These are phyloP conservation scores for Myrmophylax atrothorax DNA, from an alignment of 2,113 vertebrate species.

Conservation along the genomic window DNA sequence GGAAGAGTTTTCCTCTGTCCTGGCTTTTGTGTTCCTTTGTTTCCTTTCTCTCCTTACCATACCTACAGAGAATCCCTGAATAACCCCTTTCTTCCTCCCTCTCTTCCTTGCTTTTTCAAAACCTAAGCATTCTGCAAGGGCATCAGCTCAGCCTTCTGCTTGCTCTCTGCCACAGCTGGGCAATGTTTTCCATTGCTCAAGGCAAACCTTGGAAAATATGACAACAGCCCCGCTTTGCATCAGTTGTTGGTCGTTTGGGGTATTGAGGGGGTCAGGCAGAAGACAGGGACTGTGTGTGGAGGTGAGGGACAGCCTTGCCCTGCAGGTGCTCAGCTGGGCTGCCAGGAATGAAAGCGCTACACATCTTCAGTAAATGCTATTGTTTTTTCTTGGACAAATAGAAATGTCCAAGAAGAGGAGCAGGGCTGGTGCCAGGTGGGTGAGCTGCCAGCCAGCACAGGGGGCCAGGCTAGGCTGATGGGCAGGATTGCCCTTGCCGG, in stretches of 20 bases:
- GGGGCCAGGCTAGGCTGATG: background rate
- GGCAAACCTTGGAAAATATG: background rate
- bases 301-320: background rate
- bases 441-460: background rate
- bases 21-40: background rate
- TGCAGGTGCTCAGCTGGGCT: background rate
- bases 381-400: background rate
- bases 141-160: background rate
- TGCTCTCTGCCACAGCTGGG: background rate
- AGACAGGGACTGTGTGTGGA: background rate
- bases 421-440: background rate
- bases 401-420: background rate
- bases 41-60: background rate
- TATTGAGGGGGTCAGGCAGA: fast-evolving
- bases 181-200: background rate
- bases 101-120: background rate
- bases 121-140: background rate
- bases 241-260: background rate
- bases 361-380: background rate
- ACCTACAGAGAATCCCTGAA: background rate
- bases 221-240: background rate
- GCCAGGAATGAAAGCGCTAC: background rate
- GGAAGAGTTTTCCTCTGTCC: background rate
- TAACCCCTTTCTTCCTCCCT: background rate
- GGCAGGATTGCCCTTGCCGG: background rate